Percentiles rank a stretch among this genome's conserved stretches.
phyloP scores from a whole-genome alignment of 2,888 invertebrate species.

The Melanotus villosus region DNA sequence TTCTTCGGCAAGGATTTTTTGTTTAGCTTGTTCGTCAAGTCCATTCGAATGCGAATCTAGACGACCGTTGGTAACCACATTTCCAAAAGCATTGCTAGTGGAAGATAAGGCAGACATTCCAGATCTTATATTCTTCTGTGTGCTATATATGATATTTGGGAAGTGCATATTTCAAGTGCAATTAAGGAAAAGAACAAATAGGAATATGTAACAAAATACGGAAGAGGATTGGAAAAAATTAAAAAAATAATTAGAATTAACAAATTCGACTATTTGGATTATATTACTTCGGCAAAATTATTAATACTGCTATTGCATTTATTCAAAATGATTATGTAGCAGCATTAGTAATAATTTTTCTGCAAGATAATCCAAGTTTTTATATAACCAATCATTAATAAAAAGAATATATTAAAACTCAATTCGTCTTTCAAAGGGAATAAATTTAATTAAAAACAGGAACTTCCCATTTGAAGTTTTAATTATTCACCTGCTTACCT shows the following conservation, averaged over 20 bases:
- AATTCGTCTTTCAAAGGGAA: no score
- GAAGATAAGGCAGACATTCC: constrained; percentile 91
- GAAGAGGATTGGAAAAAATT: background rate
- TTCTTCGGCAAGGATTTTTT: constrained; percentile 94
- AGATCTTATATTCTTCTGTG: constrained; percentile 91
- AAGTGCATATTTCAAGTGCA: constrained; percentile 1
- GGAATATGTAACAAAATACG: background rate
- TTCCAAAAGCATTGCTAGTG: constrained; percentile 90
- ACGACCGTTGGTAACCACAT: constrained; percentile 75
- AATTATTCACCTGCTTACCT: constrained; percentile 70
- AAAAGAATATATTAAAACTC: no score
- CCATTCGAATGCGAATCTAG: constrained; percentile 74
- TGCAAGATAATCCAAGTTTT: no score
- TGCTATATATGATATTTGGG: constrained; percentile 68
- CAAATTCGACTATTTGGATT: background rate
- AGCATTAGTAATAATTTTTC: no score
- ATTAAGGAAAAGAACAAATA: constrained; percentile 3
- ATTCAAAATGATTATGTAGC: no score
- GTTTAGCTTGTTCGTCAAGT: constrained; percentile 88
- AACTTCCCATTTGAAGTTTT: background rate
- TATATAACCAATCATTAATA: no score
- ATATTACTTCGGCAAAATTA: no score
- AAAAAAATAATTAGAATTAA: background rate
- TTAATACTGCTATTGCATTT: no score
- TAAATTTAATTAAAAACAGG: background rate